Percentiles rank a stretch among this genome's conserved stretches.
These are phyloP conservation scores for Dryadula phaetusa DNA, from an alignment of 2,888 invertebrate species.

Conservation along the genomic window DNA sequence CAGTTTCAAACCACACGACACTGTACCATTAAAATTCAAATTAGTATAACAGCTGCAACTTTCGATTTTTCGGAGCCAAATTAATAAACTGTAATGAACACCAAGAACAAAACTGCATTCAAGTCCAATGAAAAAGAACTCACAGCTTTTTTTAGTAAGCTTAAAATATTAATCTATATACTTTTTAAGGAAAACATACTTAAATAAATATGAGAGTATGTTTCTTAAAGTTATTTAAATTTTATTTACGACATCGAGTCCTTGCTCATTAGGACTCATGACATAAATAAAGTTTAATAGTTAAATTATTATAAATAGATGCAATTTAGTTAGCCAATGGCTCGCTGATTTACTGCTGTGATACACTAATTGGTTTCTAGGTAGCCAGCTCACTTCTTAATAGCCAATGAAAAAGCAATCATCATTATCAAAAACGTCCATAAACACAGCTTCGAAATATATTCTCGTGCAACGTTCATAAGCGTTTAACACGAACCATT, in stretches of 20 bases:
- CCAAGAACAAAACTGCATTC: neutral
- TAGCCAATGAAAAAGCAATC: conserved; percentile 20
- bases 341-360: conserved; percentile 24
- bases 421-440: conserved; percentile 24
- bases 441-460: conserved; percentile 7
- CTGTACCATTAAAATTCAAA: conserved; percentile 41
- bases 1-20: conserved; percentile 26
- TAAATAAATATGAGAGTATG: conserved; percentile 2
- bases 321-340: conserved; percentile 13
- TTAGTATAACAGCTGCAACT: conserved; percentile 45
- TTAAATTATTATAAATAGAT: conserved; percentile 16
- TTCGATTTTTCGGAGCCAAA: conserved; percentile 54
- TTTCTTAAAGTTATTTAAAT: too few species aligned
- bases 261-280: neutral
- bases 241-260: too few species aligned
- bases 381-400: conserved; percentile 22
- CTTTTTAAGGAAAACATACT: neutral
- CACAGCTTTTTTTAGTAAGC: conserved; percentile 17
- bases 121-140: neutral
- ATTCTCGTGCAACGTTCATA: conserved; percentile 36
- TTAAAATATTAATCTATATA: conserved; percentile 8
- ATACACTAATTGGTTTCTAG: conserved; percentile 24
- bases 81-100: conserved; percentile 41
- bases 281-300: conserved; percentile 18
- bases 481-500: conserved; percentile 29